Conservation (phyloP, 2,113 vertebrate species). For the Stigmatopora nigra region DNA sequence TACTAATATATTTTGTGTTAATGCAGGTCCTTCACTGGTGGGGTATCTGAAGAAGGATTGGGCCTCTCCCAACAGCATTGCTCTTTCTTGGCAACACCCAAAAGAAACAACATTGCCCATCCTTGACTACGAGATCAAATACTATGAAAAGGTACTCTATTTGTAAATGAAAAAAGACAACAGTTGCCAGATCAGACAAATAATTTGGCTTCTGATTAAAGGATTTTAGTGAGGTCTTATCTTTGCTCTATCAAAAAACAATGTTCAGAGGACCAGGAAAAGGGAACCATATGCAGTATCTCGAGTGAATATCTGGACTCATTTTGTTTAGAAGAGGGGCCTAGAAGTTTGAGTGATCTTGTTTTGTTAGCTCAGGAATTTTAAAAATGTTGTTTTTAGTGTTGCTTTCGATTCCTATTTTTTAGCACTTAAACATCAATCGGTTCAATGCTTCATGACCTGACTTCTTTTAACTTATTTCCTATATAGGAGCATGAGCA, state of each 20-base stretch:
- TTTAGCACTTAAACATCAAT: neutral
- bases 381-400: neutral
- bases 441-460: neutral
- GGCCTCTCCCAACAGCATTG: conserved; percentile 94
- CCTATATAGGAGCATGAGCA: conserved; percentile 83
- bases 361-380: neutral
- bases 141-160: conserved; percentile 85
- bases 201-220: neutral
- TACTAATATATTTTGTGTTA: neutral
- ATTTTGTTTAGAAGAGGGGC: neutral
- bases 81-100: conserved; percentile 92
- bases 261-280: neutral
- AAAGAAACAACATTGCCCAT: conserved; percentile 77
- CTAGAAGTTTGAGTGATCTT: neutral
- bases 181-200: neutral
- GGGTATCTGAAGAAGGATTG: conserved; percentile 91
- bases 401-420: neutral
- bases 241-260: neutral
- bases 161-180: neutral
- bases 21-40: conserved; percentile 84
- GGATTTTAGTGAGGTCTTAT: neutral
- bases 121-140: conserved; percentile 97
- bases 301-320: neutral
- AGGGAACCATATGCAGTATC: neutral
- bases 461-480: neutral